Evolutionary conservation across 1,140 invertebrate species (phyloP).

Genomic region (Semibalanus balanoides): DNA sequence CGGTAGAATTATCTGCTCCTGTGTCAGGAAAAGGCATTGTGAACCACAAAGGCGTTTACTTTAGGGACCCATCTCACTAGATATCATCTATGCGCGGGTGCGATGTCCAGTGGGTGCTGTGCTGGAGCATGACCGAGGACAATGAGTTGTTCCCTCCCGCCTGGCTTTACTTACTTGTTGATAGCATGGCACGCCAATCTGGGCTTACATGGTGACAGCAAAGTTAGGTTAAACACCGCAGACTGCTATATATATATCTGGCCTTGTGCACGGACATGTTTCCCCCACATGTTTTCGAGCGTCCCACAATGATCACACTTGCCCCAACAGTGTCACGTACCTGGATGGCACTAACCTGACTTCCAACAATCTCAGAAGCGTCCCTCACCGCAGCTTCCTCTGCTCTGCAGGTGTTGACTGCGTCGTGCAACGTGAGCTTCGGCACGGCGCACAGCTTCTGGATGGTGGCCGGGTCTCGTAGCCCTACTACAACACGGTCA

Average conservation of each 20-base stretch:
- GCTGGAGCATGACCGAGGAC: too few species aligned
- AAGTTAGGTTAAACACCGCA: not conserved
- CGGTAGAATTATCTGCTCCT: too few species aligned
- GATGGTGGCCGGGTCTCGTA: not conserved
- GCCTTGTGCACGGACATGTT: not conserved
- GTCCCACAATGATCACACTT: not conserved
- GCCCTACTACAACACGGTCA: not conserved
- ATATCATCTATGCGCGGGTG: too few species aligned
- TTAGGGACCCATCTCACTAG: too few species aligned
- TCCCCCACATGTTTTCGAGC: not conserved
- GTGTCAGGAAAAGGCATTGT: too few species aligned
- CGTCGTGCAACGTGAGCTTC: not conserved
- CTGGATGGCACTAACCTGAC: not conserved
- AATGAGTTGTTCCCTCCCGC: too few species aligned
- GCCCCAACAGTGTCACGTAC: not conserved
- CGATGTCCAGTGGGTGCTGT: too few species aligned
- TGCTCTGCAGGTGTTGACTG: not conserved
- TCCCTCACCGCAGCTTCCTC: not conserved
- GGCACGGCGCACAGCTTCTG: not conserved
- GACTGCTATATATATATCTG: not conserved
- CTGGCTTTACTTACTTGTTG: too few species aligned
- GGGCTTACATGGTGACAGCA: too few species aligned
- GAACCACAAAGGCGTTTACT: too few species aligned
- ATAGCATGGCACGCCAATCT: too few species aligned
- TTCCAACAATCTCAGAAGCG: not conserved